Conservation (phyloP, 2,888 invertebrate genomes). For the Nomada goodeniana region DNA sequence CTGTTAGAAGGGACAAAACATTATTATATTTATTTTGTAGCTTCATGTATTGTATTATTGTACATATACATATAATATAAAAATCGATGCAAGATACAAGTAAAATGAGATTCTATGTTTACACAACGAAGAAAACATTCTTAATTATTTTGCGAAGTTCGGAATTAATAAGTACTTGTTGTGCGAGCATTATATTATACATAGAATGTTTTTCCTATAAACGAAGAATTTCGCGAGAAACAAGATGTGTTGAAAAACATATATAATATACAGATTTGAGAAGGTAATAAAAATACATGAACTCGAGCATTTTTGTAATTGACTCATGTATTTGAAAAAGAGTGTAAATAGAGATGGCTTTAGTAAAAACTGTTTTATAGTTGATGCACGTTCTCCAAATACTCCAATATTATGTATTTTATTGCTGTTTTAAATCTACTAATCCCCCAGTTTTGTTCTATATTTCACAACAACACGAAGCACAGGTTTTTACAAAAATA, state of each 20-base stretch:
- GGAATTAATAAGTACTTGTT: constrained; percentile 53
- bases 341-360: constrained; percentile 53
- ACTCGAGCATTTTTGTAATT: constrained; percentile 30
- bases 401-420: constrained; percentile 27
- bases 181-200: constrained; percentile 38
- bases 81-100: constrained; percentile 43
- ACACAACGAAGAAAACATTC: constrained; percentile 52
- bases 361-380: constrained; percentile 36
- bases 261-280: neutral
- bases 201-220: constrained; percentile 23
- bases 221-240: constrained; percentile 11
- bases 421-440: constrained; percentile 30
- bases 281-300: constrained; percentile 3
- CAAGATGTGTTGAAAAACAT: constrained; percentile 3
- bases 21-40: constrained; percentile 60
- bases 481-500: constrained; percentile 50
- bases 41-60: constrained; percentile 61
- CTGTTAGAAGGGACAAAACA: constrained; percentile 42
- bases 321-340: constrained; percentile 30
- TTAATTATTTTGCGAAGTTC: constrained; percentile 45
- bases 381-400: constrained; percentile 40
- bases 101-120: constrained; percentile 55
- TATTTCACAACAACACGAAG: constrained; percentile 36
- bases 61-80: constrained; percentile 58
- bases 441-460: constrained; percentile 6